phyloP scores from a whole-genome alignment of 2,797 vertebrate species.

The Cyprinodon diabolis region DNA sequence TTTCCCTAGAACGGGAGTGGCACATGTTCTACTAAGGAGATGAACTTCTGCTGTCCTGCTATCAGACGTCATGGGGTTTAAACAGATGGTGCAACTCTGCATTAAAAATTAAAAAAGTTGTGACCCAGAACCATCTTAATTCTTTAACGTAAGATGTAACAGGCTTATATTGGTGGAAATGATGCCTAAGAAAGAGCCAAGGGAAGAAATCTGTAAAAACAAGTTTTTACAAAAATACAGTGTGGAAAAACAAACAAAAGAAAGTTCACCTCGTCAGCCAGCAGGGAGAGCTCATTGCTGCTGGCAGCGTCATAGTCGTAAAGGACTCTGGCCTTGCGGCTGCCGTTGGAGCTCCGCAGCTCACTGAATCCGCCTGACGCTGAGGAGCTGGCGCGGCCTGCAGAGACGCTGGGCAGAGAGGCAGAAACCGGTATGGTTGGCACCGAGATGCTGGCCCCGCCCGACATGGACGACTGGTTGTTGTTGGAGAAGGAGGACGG shows the following conservation, averaged over 20 bases:
- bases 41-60: constrained; percentile 4
- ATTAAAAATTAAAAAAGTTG: background rate
- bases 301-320: constrained; percentile 99
- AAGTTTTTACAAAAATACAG: background rate
- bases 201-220: background rate
- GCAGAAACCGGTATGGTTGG: constrained; percentile 84
- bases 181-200: background rate
- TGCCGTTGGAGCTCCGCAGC: constrained; percentile 87
- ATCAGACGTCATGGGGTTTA: background rate
- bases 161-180: background rate
- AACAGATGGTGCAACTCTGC: background rate
- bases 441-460: constrained; percentile 81
- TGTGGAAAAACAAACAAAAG: background rate
- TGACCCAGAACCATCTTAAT: background rate
- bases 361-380: constrained; percentile 87
- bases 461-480: constrained; percentile 86
- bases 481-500: constrained; percentile 93
- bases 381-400: constrained; percentile 70
- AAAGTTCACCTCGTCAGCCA: constrained; percentile 94
- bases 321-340: constrained; percentile 94
- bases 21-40: constrained; percentile 13
- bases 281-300: constrained; percentile 95
- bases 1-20: constrained; percentile 31
- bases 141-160: background rate
- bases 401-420: constrained; percentile 83